Evolutionary conservation across 2,113 vertebrate species (phyloP), one percentile per base, ranked within the genome.

Genomic region (Bos indicus): DNA sequence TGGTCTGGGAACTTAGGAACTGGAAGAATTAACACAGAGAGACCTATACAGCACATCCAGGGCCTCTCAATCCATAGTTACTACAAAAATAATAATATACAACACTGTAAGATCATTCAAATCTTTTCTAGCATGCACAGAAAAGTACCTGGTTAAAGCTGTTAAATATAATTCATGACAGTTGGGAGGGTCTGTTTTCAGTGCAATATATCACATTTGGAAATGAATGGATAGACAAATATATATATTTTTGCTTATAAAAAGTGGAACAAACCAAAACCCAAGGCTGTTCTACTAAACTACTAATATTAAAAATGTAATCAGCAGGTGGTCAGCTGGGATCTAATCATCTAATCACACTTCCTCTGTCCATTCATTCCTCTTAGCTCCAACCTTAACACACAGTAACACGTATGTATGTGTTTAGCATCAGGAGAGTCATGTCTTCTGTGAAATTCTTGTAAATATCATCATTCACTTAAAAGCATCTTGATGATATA

Each of bases 61-160:
- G 78, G 30, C 28, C 48, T 6, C 43, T 64, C 46, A 26, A 12
- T 7, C 60, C 77, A 83, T 25, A 43, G 60, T 16, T 59, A 95
- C 78, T 62, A 46, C 30, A 21, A 87, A 4, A 90, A 14, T 9
- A 60, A 54, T 28, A 82, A 89, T 71, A 91, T 23, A 93, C 84
- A 93, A n/a, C 1, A 46, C 21, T 60, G 3, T 9, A n/a, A n/a
- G 88, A 43, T 48, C 12, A 82, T 97, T 46, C 74, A 90, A 95
- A 87, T 93, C 87, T 90, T 90, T 19, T 87, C 91, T 95, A 91
- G 43, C 78, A 52, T 85, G 96, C 96, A 86, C 88, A 91, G 96
- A 83, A 92, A 96, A 96, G 97, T 98, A 97, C 98, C 97, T 95
- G 94, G 59, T 88, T 91, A 97, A 94, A 97, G 93, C 97, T 92